phyloP scores from a whole-genome alignment of 2,797 vertebrate genomes.

The Amniataba percoides region DNA sequence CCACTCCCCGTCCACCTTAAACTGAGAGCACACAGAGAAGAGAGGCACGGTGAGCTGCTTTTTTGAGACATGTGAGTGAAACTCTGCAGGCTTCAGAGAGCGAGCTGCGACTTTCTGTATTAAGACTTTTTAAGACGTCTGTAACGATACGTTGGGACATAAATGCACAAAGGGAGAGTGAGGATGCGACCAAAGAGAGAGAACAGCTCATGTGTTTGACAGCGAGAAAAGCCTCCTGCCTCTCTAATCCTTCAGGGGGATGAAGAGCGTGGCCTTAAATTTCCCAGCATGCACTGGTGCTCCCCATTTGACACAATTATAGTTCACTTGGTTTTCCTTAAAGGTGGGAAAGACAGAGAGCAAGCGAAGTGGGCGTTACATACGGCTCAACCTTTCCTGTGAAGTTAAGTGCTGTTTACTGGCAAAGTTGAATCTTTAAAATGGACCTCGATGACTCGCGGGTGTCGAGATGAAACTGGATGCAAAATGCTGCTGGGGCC shows the following conservation, averaged over 20 bases:
- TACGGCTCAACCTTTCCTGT: neutral
- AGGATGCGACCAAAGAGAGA: slow-evolving; percentile 1
- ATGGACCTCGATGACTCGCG: neutral
- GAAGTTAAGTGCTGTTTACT: neutral
- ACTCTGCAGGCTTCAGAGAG: no score
- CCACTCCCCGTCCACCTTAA: slow-evolving; percentile 90
- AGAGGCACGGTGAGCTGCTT: no score
- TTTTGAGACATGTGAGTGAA: no score
- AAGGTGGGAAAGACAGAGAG: neutral
- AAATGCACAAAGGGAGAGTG: slow-evolving; percentile 20
- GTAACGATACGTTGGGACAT: neutral
- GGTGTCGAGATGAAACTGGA: slow-evolving; percentile 10
- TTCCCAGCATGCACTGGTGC: slow-evolving; percentile 50
- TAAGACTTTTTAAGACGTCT: neutral
- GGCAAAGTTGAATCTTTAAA: slow-evolving; percentile 26
- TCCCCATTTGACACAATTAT: slow-evolving; percentile 8
- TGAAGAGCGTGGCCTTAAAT: slow-evolving; percentile 31
- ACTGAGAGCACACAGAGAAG: slow-evolving; percentile 78
- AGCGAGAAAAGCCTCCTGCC: slow-evolving; percentile 20
- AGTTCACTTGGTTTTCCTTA: slow-evolving; percentile 2
- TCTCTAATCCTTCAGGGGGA: slow-evolving; percentile 31
- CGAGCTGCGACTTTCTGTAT: no score
- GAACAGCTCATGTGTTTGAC: slow-evolving; percentile 11
- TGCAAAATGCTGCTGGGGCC: neutral
- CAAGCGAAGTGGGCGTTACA: neutral